Percentiles rank a stretch among this genome's conserved stretches.
Conservation (phyloP, 1,140 invertebrate species). For the Dolichoris vasculosae region DNA sequence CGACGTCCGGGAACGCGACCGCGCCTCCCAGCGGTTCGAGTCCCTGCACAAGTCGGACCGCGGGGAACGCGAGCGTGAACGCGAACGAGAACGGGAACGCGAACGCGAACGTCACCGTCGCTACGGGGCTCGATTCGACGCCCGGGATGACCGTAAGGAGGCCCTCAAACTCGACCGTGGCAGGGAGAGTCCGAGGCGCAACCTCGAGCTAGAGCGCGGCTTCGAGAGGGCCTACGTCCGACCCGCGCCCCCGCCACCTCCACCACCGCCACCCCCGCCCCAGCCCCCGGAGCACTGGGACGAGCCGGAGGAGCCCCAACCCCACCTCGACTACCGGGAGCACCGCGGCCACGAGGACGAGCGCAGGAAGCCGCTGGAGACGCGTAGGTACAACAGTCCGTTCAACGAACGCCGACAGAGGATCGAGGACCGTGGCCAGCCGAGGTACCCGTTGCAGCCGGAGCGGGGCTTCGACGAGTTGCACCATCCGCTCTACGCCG, state of each 20-base stretch:
- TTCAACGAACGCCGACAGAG: constrained; percentile 63
- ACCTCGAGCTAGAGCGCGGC: constrained; percentile 64
- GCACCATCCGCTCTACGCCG: constrained; percentile 67
- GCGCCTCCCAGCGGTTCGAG: constrained; percentile 44
- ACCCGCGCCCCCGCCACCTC: constrained; percentile 37
- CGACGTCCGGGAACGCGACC: constrained; percentile 18
- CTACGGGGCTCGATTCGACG: constrained; percentile 13
- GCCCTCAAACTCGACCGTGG: constrained; percentile 15
- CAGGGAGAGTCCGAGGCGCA: constrained; percentile 56
- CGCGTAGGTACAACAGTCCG: constrained; percentile 69
- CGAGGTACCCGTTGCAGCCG: constrained; percentile 62
- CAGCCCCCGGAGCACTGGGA: constrained; percentile 67
- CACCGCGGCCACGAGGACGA: constrained; percentile 69
- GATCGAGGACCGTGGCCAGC: constrained; percentile 59
- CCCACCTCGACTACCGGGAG: constrained; percentile 65
- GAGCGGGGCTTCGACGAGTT: constrained; percentile 70
- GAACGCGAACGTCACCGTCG: constrained; percentile 33
- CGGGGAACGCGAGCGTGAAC: constrained; percentile 63
- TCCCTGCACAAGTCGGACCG: constrained; percentile 65
- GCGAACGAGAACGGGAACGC: not conserved
- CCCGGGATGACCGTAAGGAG: not conserved
- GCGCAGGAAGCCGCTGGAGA: constrained; percentile 64
- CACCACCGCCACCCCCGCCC: not conserved
- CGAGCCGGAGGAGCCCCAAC: constrained; percentile 64
- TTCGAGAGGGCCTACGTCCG: constrained; percentile 68